These are phyloP conservation scores for Diplolepis rosae DNA, from an alignment of 2,888 invertebrate species.

Conservation along the genomic window DNA sequence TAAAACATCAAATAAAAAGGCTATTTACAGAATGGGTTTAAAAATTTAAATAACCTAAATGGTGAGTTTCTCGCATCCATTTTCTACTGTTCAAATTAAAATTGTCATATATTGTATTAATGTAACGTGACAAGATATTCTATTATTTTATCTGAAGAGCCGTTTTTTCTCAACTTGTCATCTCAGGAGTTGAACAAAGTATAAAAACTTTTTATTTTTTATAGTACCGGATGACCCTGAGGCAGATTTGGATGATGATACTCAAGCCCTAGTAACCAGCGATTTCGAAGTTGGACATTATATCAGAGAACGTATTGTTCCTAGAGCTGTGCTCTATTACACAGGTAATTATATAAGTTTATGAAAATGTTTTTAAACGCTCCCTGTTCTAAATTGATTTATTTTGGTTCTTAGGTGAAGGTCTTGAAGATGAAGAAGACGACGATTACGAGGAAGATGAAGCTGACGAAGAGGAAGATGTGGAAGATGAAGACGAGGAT, in stretches of 20 bases:
- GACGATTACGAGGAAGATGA: slow-evolving; percentile 81
- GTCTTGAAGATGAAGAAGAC: slow-evolving; percentile 85
- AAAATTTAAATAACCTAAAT: too few relatives aligned
- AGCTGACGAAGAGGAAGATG: slow-evolving; percentile 64
- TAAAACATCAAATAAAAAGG: too few relatives aligned
- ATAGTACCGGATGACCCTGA: slow-evolving; percentile 88
- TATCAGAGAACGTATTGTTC: slow-evolving; percentile 95
- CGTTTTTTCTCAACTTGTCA: background rate
- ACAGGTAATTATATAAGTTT: slow-evolving; percentile 96
- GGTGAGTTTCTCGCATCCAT: too few relatives aligned
- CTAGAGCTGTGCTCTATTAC: slow-evolving; percentile 96
- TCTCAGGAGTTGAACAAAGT: too few relatives aligned
- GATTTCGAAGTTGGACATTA: slow-evolving; percentile 99
- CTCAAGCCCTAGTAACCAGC: slow-evolving; percentile 88
- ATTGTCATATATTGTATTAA: too few relatives aligned
- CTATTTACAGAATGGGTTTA: too few relatives aligned
- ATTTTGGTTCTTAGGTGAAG: slow-evolving; percentile 73
- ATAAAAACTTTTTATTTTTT: slow-evolving; percentile 27
- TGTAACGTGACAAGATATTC: too few relatives aligned
- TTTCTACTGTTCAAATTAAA: too few relatives aligned
- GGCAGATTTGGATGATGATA: slow-evolving; percentile 91
- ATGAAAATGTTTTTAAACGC: too few relatives aligned
- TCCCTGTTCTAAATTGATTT: too few relatives aligned
- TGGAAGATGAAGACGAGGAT: slow-evolving; percentile 64
- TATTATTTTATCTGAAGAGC: too few relatives aligned